phyloP scores from a whole-genome alignment of 2,113 vertebrate genomes.

The Nestor notabilis region DNA sequence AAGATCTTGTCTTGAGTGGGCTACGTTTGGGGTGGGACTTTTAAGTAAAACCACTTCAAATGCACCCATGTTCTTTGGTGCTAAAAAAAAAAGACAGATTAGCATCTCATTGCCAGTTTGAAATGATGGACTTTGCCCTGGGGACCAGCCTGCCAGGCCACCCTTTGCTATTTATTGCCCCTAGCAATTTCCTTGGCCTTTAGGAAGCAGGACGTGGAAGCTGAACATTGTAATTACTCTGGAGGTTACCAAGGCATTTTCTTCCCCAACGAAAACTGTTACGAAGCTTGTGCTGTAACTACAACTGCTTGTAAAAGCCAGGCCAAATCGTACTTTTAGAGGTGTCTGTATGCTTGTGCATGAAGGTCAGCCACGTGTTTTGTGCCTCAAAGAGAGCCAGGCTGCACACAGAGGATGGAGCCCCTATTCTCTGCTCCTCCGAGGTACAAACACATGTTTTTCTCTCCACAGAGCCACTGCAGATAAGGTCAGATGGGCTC shows the following conservation, averaged over 20 bases:
- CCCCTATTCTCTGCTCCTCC: not conserved
- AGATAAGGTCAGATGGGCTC: not conserved
- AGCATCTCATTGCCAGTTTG: not conserved
- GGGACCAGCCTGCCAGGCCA: not conserved
- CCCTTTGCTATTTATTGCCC: conserved; percentile 16
- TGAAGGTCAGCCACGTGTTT: not conserved
- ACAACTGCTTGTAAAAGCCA: not conserved
- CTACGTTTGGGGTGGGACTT: not conserved
- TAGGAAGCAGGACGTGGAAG: not conserved
- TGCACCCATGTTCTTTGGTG: not conserved
- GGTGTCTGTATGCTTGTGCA: too few relatives aligned
- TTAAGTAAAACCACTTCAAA: conserved; percentile 2
- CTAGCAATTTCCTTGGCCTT: conserved; percentile 8
- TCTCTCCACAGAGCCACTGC: not conserved
- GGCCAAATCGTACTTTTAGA: not conserved
- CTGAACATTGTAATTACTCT: conserved; percentile 1
- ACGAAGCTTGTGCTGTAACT: not conserved
- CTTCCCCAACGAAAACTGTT: not conserved
- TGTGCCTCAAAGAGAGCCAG: not conserved
- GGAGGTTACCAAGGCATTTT: not conserved
- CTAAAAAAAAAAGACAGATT: not conserved
- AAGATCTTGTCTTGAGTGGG: not conserved
- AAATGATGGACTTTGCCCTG: not conserved
- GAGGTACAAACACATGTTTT: not conserved
- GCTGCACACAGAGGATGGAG: not conserved